Evolutionary conservation across 2,113 vertebrate genomes (phyloP).

Genomic region (Macquaria australasica): DNA sequence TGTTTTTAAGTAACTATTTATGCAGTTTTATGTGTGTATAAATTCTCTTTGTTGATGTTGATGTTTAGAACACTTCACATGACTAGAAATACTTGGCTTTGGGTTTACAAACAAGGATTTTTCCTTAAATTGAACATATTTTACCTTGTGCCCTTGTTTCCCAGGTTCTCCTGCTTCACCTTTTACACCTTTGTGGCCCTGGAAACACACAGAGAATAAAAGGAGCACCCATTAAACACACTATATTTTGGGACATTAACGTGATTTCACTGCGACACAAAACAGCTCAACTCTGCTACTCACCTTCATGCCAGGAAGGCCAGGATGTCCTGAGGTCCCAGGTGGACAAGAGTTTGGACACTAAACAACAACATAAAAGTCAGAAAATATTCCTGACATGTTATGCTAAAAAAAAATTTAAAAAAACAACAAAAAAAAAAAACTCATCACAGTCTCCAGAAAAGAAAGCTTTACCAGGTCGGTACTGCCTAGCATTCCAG

Average conservation of each 20-base stretch:
- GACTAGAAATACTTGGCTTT: neutral
- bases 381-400: conserved; percentile 2
- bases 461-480: conserved; percentile 81
- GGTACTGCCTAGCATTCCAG: conserved; percentile 77
- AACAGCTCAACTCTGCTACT: conserved; percentile 42
- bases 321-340: conserved; percentile 91
- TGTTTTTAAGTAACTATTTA: conserved; percentile 31
- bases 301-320: conserved; percentile 97
- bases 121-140: neutral
- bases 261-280: neutral
- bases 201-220: conserved; percentile 48
- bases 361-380: conserved; percentile 81
- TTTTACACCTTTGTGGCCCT: conserved; percentile 98
- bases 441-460: neutral
- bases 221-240: neutral
- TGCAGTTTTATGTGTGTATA: conserved; percentile 5
- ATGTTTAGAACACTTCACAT: conserved; percentile 1
- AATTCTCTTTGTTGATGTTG: conserved; percentile 11
- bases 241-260: neutral
- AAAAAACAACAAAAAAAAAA: neutral
- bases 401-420: neutral
- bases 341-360: conserved; percentile 93
- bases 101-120: neutral
- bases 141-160: conserved; percentile 98
- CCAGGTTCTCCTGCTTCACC: conserved; percentile 96